These are phyloP conservation scores for Platichthys stellatus DNA, from an alignment of 2,113 vertebrate species.

Conservation along the genomic window DNA sequence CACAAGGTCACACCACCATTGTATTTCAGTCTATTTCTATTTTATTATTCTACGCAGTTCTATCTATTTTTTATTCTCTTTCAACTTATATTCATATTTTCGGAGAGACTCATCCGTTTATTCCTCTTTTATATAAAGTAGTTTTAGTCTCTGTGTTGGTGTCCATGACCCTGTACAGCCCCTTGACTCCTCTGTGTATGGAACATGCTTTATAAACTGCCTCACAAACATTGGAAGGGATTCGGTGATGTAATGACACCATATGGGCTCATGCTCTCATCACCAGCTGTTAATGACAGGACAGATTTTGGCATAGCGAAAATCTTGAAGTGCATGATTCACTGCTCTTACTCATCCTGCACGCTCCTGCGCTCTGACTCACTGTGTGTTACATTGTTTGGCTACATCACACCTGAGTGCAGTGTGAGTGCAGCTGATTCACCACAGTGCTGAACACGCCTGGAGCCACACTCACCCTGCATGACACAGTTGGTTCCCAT, in stretches of 20 bases:
- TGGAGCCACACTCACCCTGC: slow-evolving; percentile 26
- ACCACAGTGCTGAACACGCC: slow-evolving; percentile 16
- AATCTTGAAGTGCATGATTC: slow-evolving; percentile 1
- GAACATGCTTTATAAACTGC: too few relatives aligned
- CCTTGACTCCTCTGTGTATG: too few relatives aligned
- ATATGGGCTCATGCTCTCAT: neutral
- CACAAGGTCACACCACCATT: too few relatives aligned
- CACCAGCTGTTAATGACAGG: slow-evolving; percentile 10
- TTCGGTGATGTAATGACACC: slow-evolving; percentile 14
- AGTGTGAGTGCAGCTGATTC: neutral
- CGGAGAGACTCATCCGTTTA: too few relatives aligned
- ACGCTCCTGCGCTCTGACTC: neutral
- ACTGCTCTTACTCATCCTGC: slow-evolving; percentile 1
- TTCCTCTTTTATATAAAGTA: too few relatives aligned
- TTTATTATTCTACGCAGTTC: too few relatives aligned
- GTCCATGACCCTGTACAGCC: too few relatives aligned
- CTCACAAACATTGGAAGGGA: neutral
- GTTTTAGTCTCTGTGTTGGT: too few relatives aligned
- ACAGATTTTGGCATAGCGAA: slow-evolving; percentile 6
- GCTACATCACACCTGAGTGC: slow-evolving; percentile 32
- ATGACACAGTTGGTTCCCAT: slow-evolving; percentile 30
- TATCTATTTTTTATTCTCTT: too few relatives aligned
- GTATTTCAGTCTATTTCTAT: too few relatives aligned
- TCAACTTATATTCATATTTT: too few relatives aligned
- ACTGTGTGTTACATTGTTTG: slow-evolving; percentile 8